Evolutionary conservation across 2,113 vertebrate genomes (phyloP).

Genomic region (Ptilonorhynchus violaceus): DNA sequence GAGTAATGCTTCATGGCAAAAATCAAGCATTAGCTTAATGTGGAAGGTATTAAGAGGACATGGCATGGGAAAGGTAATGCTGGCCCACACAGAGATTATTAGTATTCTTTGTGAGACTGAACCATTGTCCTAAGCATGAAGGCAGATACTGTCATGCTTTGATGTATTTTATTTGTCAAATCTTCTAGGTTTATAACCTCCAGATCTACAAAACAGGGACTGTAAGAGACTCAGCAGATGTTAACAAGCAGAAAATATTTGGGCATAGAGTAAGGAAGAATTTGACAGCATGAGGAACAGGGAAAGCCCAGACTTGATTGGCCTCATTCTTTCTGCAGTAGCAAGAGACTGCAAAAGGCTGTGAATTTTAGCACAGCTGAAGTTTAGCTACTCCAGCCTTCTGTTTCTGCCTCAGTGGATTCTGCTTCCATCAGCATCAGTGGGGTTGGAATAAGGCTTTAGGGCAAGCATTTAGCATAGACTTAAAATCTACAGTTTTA

Average conservation of each 20-base stretch:
- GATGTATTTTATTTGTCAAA: background rate
- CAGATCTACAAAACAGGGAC: background rate
- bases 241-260: background rate
- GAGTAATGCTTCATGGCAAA: background rate
- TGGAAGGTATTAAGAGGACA: background rate
- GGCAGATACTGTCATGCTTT: background rate
- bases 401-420: conserved; percentile 24
- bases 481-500: conserved; percentile 26
- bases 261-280: background rate
- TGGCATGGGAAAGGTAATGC: background rate
- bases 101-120: background rate
- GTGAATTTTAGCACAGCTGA: background rate
- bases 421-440: conserved; percentile 29
- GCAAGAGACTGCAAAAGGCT: background rate
- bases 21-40: background rate
- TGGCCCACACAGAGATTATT: background rate
- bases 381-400: background rate
- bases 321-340: background rate
- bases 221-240: background rate
- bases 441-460: background rate
- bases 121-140: background rate
- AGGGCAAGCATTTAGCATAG: conserved; percentile 13
- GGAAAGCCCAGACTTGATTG: background rate
- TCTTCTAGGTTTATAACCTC: background rate
- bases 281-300: background rate